Base-by-base conservation (phyloP, 23 tunicate genomes). In the Halocynthia aurantium region DNA sequence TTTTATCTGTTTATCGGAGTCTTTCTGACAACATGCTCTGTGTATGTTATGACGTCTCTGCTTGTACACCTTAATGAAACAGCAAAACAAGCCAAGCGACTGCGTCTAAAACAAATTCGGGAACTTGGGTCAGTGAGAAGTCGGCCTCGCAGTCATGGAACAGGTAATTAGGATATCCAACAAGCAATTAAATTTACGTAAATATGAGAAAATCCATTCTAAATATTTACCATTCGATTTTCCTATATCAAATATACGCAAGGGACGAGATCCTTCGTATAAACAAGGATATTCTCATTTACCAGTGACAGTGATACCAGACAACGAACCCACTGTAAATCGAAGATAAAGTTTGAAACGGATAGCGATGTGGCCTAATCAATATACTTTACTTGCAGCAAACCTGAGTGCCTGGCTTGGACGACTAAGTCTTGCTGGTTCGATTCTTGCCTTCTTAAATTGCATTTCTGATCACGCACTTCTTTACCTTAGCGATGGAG, bases 401-500 rank as follows among this genome's bases (percentile, higher is more conserved):
- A 57, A 44, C 8, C 70, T 84, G 6, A 57, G 79, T 7, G 72
- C 74, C 7, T 70, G 62, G 81, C 55, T 88, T 80, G 95, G 86
- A 72, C 61, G 83, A 53, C 73, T 83, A 50, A 78, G 87, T 56
- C 15, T 88, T 50, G 77, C 67, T 11, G 83, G 84, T 52, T 68
- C 87, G 6, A 62, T 83, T 21, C 58, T 88, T 51, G 75, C 84
- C 40, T 88, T 88, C 61, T 71, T 88, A 6, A 88, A 88, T 73
- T 83, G 87, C 57, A 21, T 62, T 22, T 80, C 82, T 63, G 86
- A 88, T 49, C 86, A 74, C 10, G 83, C 95, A 7, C 62, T 77
- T 10, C 22, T 83, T 19, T 88, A 75, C 71, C 31, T 74, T 22
- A 12, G 21, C 20, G 78, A 74, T 13, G 44, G 44, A 31, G 73